phyloP scores from a whole-genome alignment of 1,140 invertebrate genomes.

The Dinothrombium tinctorium region DNA sequence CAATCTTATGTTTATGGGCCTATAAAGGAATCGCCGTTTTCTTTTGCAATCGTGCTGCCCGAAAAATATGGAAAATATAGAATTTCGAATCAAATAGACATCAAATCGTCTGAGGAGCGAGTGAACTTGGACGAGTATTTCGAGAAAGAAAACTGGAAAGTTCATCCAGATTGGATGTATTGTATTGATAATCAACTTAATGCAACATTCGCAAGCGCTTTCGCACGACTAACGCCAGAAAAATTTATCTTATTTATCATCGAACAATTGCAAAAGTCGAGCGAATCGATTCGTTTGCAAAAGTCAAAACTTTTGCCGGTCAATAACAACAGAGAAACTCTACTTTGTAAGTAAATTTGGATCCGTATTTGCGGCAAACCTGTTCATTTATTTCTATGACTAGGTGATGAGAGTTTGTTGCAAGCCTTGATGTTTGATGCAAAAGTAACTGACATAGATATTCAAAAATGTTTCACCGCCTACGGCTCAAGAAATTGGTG shows the following conservation, averaged over 20 bases:
- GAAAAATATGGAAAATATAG: conserved; percentile 71
- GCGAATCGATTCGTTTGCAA: too few species aligned
- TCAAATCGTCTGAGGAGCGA: background rate
- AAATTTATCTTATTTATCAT: too few species aligned
- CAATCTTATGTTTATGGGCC: conserved; percentile 67
- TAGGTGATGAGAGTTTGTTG: conserved; percentile 57
- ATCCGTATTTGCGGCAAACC: too few species aligned
- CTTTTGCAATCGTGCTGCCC: conserved; percentile 57
- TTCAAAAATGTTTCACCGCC: conserved; percentile 1
- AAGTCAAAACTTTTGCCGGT: too few species aligned
- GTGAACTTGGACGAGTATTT: conserved; percentile 11
- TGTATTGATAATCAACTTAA: conserved; percentile 4
- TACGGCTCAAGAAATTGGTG: too few species aligned
- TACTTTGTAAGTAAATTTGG: too few species aligned
- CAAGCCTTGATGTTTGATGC: conserved; percentile 60
- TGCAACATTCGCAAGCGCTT: too few species aligned
- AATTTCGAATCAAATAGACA: conserved; percentile 53
- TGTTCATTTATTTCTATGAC: too few species aligned
- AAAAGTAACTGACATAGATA: conserved; percentile 13
- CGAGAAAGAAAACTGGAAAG: conserved; percentile 35
- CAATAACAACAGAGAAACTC: too few species aligned
- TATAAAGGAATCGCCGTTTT: conserved; percentile 67
- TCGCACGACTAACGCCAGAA: too few species aligned
- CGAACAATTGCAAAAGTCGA: too few species aligned
- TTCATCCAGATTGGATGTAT: conserved; percentile 58